A percentile compares a stretch with the other conserved stretches of the same genome.
phyloP scores from a whole-genome alignment of 2,888 invertebrate genomes.

The Tethea ocularis region DNA sequence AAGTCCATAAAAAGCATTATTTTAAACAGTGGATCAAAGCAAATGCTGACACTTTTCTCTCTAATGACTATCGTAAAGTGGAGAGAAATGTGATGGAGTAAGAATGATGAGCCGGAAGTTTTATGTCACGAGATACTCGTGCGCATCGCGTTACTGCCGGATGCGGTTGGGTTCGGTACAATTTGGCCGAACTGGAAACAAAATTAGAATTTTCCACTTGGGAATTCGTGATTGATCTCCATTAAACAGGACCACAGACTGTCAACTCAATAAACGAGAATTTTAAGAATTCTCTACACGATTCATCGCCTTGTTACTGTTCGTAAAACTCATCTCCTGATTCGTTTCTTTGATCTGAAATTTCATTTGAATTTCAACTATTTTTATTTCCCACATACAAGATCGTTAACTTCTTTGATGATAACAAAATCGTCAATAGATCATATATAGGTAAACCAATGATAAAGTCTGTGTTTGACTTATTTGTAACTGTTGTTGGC shows the following conservation, averaged over 20 bases:
- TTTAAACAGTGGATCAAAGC: slow-evolving; percentile 56
- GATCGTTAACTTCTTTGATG: not conserved
- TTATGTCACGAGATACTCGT: slow-evolving; percentile 51
- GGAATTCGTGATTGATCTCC: slow-evolving; percentile 57
- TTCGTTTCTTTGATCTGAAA: slow-evolving; percentile 34
- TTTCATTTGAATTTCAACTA: not conserved
- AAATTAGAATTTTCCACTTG: slow-evolving; percentile 60
- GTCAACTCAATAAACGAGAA: slow-evolving; percentile 36
- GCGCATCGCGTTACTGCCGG: slow-evolving; percentile 56
- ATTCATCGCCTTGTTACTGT: slow-evolving; percentile 40
- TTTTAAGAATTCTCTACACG: slow-evolving; percentile 38
- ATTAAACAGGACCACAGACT: slow-evolving; percentile 37
- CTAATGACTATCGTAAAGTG: slow-evolving; percentile 57
- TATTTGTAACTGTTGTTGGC: not conserved
- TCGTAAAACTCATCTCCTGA: slow-evolving; percentile 21
- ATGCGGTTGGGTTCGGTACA: slow-evolving; percentile 51
- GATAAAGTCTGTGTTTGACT: not conserved
- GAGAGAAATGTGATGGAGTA: slow-evolving; percentile 50
- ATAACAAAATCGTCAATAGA: not conserved
- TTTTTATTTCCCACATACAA: not conserved
- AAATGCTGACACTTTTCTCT: slow-evolving; percentile 31
- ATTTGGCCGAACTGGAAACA: slow-evolving; percentile 57
- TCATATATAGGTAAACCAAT: not conserved
- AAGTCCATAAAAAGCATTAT: slow-evolving; percentile 29
- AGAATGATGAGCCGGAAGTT: slow-evolving; percentile 61